A percentile compares a stretch with the other conserved stretches of the same genome.
Conservation (phyloP, 2,113 vertebrate species). For the Lates calcarifer region DNA sequence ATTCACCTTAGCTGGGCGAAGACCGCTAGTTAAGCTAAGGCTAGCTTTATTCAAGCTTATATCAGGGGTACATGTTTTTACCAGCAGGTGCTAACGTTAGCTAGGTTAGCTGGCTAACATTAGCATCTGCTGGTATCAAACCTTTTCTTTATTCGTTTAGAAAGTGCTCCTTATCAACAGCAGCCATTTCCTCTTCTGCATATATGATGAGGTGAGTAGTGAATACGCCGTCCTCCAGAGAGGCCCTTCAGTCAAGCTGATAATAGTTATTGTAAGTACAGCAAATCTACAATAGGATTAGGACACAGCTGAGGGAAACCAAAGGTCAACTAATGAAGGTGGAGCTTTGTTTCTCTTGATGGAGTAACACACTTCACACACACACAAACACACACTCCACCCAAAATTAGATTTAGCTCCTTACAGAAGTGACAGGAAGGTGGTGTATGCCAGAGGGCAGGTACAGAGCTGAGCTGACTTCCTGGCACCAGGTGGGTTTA, state of each 20-base stretch:
- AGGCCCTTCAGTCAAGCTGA: neutral
- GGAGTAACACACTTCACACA: constrained; percentile 21
- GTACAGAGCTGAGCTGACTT: constrained; percentile 4
- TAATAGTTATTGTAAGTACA: constrained; percentile 21
- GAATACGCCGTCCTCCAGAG: too few species aligned
- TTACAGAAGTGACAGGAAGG: constrained; percentile 52
- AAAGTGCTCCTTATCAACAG: too few species aligned
- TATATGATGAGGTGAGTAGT: too few species aligned
- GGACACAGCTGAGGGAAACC: constrained; percentile 11
- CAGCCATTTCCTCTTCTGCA: too few species aligned
- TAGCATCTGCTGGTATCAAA: too few species aligned
- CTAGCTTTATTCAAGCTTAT: too few species aligned
- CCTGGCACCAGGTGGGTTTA: constrained; percentile 29
- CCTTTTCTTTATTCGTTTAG: too few species aligned
- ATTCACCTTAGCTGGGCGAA: too few species aligned
- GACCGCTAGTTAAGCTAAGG: too few species aligned
- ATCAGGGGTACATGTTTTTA: too few species aligned
- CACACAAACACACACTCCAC: constrained; percentile 30
- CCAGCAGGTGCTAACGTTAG: too few species aligned
- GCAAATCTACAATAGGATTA: constrained; percentile 29
- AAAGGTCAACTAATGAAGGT: constrained; percentile 32
- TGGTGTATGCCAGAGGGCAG: constrained; percentile 23
- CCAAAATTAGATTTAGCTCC: constrained; percentile 50
- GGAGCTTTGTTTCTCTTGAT: constrained; percentile 26
- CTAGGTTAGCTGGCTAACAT: too few species aligned